Base-by-base conservation (phyloP, 2,113 vertebrate genomes). In the Melanerpes aurifrons region DNA sequence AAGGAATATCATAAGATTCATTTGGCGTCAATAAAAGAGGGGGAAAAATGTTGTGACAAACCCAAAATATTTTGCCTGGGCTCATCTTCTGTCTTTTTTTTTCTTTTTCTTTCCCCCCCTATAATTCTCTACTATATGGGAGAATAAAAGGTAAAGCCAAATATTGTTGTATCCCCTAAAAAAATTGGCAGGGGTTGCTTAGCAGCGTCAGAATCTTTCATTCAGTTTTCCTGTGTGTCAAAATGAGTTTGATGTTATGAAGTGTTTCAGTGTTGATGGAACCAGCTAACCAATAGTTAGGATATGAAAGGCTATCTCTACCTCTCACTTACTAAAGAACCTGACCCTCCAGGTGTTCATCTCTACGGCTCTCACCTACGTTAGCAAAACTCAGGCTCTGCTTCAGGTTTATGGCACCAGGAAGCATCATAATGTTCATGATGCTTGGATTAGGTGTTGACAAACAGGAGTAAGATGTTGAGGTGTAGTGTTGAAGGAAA, bases 1-100 rank as follows among this genome's bases (percentile, higher is more conserved):
- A 95, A 70, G 54, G 91, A 90, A 87, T 5, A 82, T 92, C 67
- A 45, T 50, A 75, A 72, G 40, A 90, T 86, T 73, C 29, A 72
- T 86, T 86, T 86, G 37, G 58, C 75, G 90, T 95, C 92, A 92
- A 86, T 84, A 86, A 88, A 86, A 72, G 17, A 68, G 70, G 40
- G 70, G 70, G 86, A 80, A 58, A 61, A 76, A 70, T 77, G 7
- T 86, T 92, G 94, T 95, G 86, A 93, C 86, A 93, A 94, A 93
- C n/a, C 3, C 29, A 37, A 69, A 92, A 83, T 85, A 91, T 87
- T 91, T 92, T 82, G 21, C 66, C 82, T 74, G 43, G 7, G 12
- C 57, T 73, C 47, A 9, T 56, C 2, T 64, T 63, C 14, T 63
- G 15, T 16, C n/a, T 57, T 9, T n/a, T 37, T 67, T 48, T 45